phyloP scores from a whole-genome alignment of 2,888 invertebrate species.

The Hetaerina titia region DNA sequence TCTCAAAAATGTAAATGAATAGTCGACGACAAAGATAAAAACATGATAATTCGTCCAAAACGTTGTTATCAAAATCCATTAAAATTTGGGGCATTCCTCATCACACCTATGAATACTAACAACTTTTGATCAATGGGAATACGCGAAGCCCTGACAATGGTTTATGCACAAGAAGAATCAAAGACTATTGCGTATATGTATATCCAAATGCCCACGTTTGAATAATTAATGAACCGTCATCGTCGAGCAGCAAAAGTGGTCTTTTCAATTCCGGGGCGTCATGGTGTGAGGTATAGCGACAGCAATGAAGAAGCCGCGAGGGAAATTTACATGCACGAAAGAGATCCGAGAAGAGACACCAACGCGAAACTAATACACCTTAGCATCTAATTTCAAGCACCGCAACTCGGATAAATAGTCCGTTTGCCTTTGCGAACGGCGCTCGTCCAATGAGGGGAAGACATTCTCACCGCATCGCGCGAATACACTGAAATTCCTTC shows the following conservation, averaged over 20 bases:
- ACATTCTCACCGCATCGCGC: background rate
- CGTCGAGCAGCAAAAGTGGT: background rate
- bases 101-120: background rate
- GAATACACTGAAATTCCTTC: background rate
- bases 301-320: too few relatives aligned
- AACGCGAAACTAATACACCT: background rate
- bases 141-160: background rate
- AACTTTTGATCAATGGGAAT: background rate
- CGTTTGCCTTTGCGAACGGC: background rate
- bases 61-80: background rate
- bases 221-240: background rate
- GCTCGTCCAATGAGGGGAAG: background rate
- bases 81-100: background rate
- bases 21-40: background rate
- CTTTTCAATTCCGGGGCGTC: background rate
- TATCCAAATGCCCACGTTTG: background rate
- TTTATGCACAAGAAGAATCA: background rate
- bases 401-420: background rate
- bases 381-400: background rate
- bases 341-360: background rate
- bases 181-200: background rate
- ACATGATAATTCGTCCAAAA: background rate
- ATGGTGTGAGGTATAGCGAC: too few relatives aligned
- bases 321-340: too few relatives aligned
- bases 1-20: background rate